Conservation (phyloP, 2,888 invertebrate genomes). For the Aspidapion aeneum region DNA sequence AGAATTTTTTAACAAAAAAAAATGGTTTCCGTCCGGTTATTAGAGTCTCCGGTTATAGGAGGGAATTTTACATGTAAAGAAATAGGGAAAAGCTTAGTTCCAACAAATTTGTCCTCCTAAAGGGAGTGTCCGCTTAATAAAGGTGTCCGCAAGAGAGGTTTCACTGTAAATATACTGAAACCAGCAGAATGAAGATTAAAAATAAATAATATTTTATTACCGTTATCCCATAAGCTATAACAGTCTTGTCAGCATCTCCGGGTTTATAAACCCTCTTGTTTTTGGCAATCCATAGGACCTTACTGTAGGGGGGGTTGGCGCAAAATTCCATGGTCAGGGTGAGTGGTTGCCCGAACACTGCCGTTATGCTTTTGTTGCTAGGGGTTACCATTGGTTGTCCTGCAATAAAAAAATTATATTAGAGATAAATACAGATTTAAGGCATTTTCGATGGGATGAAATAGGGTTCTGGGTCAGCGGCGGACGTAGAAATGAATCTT, state of each 20-base stretch:
- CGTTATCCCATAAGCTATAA: conserved; percentile 53
- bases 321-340: conserved; percentile 71
- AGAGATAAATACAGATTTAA: background rate
- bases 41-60: too few species aligned
- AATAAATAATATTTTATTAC: too few species aligned
- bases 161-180: too few species aligned
- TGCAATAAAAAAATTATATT: conserved; percentile 38
- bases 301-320: conserved; percentile 67
- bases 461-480: background rate
- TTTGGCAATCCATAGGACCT: conserved; percentile 61
- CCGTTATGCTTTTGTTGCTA: conserved; percentile 62
- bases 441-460: too few species aligned
- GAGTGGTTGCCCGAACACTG: conserved; percentile 64
- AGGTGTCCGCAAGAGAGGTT: too few species aligned
- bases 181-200: too few species aligned
- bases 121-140: too few species aligned
- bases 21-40: too few species aligned
- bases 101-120: too few species aligned
- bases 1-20: too few species aligned
- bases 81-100: too few species aligned
- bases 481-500: background rate
- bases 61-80: too few species aligned
- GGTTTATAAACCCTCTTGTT: conserved; percentile 53
- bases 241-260: conserved; percentile 50
- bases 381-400: conserved; percentile 67